Percentiles rank a stretch among this genome's conserved stretches.
These are phyloP conservation scores for Fragum fragum DNA, from an alignment of 2,888 invertebrate species.

Conservation along the genomic window DNA sequence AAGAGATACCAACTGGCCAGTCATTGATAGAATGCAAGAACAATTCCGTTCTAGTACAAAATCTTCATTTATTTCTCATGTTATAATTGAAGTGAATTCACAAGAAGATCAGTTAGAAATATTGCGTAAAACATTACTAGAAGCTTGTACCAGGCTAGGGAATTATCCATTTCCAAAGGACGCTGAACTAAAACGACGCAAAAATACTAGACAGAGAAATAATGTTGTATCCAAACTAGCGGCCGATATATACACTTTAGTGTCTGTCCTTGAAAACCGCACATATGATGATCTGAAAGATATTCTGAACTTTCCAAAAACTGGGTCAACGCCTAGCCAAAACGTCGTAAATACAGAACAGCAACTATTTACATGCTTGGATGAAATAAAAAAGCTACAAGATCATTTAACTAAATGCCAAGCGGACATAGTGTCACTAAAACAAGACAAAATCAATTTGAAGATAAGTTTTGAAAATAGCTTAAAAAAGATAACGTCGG, in stretches of 20 bases:
- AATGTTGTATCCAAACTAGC: neutral
- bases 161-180: conserved; percentile 18
- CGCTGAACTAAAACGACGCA: neutral
- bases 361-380: neutral
- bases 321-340: neutral
- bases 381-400: neutral
- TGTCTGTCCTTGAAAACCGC: neutral
- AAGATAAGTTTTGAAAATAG: neutral
- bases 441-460: neutral
- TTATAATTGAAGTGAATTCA: neutral
- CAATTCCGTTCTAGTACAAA: neutral
- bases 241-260: neutral
- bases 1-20: neutral
- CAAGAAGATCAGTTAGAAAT: neutral
- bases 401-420: neutral
- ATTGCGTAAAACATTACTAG: too few species aligned
- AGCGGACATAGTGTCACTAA: neutral
- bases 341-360: too few species aligned
- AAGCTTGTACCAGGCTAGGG: neutral
- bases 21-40: neutral
- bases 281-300: neutral
- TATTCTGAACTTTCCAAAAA: neutral
- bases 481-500: neutral
- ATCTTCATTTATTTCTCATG: neutral
- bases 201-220: neutral